These are phyloP conservation scores for Hozukius guyotensis DNA, from an alignment of 2,797 vertebrate species.

Conservation along the genomic window DNA sequence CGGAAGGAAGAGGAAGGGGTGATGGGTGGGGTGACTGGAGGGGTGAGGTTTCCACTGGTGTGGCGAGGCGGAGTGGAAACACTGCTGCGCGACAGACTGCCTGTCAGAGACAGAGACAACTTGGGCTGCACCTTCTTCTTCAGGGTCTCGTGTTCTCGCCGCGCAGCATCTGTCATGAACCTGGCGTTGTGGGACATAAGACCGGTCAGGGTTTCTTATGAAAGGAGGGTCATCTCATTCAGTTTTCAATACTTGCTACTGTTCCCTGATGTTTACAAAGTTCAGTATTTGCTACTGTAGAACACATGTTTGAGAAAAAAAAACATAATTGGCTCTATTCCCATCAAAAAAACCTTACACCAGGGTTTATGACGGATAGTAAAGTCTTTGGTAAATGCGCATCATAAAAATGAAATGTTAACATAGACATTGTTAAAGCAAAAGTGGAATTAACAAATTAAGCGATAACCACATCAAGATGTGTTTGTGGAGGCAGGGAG, in stretches of 20 bases:
- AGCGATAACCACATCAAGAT: constrained; percentile 80
- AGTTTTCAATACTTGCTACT: neutral
- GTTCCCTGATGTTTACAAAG: neutral
- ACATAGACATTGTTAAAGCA: constrained; percentile 71
- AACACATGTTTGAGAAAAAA: constrained; percentile 32
- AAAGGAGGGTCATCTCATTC: constrained; percentile 2
- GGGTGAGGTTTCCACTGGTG: constrained; percentile 96
- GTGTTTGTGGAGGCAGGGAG: constrained; percentile 65
- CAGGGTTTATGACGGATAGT: constrained; percentile 62
- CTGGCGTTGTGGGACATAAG: constrained; percentile 73
- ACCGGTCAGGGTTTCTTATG: neutral
- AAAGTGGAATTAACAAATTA: constrained; percentile 77
- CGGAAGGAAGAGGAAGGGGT: constrained; percentile 97
- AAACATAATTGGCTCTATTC: constrained; percentile 35
- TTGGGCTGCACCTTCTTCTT: constrained; percentile 97
- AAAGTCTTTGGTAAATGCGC: constrained; percentile 74
- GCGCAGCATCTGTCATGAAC: constrained; percentile 97
- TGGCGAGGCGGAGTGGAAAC: constrained; percentile 94
- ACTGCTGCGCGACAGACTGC: constrained; percentile 89
- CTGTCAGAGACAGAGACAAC: constrained; percentile 90
- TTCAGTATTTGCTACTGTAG: constrained; percentile 32
- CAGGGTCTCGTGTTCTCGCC: constrained; percentile 92
- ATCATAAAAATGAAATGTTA: constrained; percentile 79
- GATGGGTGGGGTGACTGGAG: constrained; percentile 97
- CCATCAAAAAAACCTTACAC: constrained; percentile 33